These are phyloP conservation scores for Pipistrellus pygmaeus DNA, from an alignment of 2,797 vertebrate species.

Conservation along the genomic window DNA sequence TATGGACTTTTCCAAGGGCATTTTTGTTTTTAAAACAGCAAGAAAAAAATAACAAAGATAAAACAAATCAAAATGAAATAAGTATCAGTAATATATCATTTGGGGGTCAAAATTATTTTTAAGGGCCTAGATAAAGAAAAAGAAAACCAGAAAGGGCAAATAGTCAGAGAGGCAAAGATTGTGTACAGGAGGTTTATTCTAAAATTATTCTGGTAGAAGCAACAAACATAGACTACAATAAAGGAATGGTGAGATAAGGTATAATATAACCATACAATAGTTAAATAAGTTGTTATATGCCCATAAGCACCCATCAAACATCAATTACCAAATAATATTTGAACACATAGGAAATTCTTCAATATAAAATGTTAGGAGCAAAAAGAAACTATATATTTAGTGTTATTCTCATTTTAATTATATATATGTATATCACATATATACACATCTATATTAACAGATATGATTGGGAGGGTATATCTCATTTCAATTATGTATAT, in stretches of 20 bases:
- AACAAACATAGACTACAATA: constrained; percentile 31
- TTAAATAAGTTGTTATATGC: constrained; percentile 2
- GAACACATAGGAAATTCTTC: constrained; percentile 22
- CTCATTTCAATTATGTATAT: not conserved
- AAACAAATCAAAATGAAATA: constrained; percentile 58
- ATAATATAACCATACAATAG: not conserved
- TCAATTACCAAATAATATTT: constrained; percentile 23
- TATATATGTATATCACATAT: not conserved
- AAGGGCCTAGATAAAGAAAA: constrained; percentile 12
- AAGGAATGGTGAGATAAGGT: constrained; percentile 36
- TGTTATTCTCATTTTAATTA: not conserved
- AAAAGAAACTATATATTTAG: not conserved
- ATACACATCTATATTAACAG: too few relatives aligned
- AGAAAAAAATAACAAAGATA: constrained; percentile 6
- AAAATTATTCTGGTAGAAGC: constrained; percentile 27
- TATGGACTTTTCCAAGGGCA: constrained; percentile 26
- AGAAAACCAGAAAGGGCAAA: constrained; percentile 36
- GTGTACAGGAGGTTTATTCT: not conserved
- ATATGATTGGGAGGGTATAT: not conserved
- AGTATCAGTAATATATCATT: constrained; percentile 22
- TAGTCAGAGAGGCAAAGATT: constrained; percentile 31
- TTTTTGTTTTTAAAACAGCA: constrained; percentile 53
- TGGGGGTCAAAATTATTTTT: constrained; percentile 55
- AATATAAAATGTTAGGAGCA: constrained; percentile 26
- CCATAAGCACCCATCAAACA: not conserved